Base-by-base conservation (phyloP, 2,888 invertebrate species). In the Rhagonycha lutea region DNA sequence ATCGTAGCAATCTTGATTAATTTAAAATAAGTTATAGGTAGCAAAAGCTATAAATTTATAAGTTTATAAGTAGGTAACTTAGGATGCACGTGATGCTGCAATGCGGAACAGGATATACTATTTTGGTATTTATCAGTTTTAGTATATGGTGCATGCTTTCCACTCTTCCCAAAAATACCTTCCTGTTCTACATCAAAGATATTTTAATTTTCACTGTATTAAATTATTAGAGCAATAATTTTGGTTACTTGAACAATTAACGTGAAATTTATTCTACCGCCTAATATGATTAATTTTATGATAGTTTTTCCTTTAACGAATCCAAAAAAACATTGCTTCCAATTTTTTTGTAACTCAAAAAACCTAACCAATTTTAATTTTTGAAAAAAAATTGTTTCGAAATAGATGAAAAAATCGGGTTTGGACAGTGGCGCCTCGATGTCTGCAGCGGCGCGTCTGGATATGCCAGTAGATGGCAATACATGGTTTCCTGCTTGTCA, bases 381-480 rank as follows among this genome's bases (percentile, higher is more conserved):
- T 65, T 10, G 7, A 8, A 65, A 65, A 14, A 65, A 26, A 14
- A 4, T n/a, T 65, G 3, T 8, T 63, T 9, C 23, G 4, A 8
- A 11, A 23, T 23, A 12, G 5, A 23, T 10, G 18, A 12, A 63
- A 24, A 63, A 24, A 24, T 24, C 5, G 24, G 3, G 26, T 61
- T 18, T 61, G 60, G 72, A 68, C 72, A 47, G 75, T 76, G 75
- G 75, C 75, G 75, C 75, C 75, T 69, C 75, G 72, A 72, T 62
- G 75, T 76, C 70, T 75, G 72, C 78, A 78, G 78, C 74, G 74
- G 78, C 75, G 76, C 70, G 70, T 18, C 72, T 47, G 60, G 47
- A 73, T 74, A 61, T 61, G 63, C 76, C 81, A 78, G 78, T 80
- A 84, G 84, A 83, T 82, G 83, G 83, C 82, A 79, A 76, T 80